A percentile compares a stretch with the other conserved stretches of the same genome.
These are phyloP conservation scores for Volucella bombylans DNA, from an alignment of 2,888 invertebrate genomes.

Conservation along the genomic window DNA sequence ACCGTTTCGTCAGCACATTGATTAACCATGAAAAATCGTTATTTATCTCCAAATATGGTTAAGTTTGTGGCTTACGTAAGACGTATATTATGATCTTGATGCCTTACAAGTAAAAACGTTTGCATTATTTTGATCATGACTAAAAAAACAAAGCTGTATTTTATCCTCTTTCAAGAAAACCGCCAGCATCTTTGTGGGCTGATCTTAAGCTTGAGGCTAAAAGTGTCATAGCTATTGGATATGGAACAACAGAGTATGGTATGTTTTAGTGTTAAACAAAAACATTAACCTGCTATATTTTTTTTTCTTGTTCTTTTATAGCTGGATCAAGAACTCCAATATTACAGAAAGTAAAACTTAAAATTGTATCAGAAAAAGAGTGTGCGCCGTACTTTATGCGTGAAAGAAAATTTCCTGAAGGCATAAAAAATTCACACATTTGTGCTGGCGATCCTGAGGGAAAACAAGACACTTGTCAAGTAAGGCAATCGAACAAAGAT, in stretches of 20 bases:
- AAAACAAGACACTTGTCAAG: slow-evolving; percentile 75
- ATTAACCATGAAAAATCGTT: no score
- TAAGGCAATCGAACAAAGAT: background rate
- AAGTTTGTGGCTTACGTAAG: no score
- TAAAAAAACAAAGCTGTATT: no score
- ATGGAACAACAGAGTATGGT: slow-evolving; percentile 10
- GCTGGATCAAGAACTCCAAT: slow-evolving; percentile 14
- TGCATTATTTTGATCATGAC: no score
- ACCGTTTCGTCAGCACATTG: no score
- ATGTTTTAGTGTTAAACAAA: background rate
- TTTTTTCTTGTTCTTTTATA: slow-evolving; percentile 4
- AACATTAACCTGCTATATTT: background rate
- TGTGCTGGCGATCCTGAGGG: slow-evolving; percentile 77
- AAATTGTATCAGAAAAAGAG: background rate
- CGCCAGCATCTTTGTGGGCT: background rate
- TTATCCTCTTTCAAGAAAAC: background rate
- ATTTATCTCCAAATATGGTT: no score
- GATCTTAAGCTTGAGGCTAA: background rate
- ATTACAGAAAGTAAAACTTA: slow-evolving; percentile 34
- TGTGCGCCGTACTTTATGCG: slow-evolving; percentile 28
- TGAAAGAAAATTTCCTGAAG: slow-evolving; percentile 55
- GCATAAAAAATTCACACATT: slow-evolving; percentile 76
- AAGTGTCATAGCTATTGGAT: slow-evolving; percentile 5
- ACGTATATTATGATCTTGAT: no score
- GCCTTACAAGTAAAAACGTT: no score